Evolutionary conservation across 2,113 vertebrate species (phyloP).

Genomic region (Ctenodactylus gundi): DNA sequence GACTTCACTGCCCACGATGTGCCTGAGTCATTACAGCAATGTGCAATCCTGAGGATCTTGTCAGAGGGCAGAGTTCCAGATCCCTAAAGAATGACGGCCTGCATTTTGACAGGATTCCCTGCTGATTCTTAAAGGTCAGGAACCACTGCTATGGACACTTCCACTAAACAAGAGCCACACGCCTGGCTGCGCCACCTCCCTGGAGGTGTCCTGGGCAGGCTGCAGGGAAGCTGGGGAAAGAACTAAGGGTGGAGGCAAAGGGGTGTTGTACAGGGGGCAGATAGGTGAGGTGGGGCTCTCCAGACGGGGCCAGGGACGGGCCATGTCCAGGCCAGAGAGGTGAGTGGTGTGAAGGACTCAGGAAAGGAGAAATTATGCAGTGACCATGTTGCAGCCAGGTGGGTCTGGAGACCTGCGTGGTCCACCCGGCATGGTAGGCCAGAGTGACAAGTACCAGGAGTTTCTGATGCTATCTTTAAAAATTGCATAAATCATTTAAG

Average conservation of each 20-base stretch:
- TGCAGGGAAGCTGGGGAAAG: background rate
- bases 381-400: background rate
- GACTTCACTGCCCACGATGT: accelerated
- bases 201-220: background rate
- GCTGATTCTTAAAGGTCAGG: background rate
- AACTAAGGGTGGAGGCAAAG: accelerated
- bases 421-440: accelerated
- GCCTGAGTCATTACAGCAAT: background rate
- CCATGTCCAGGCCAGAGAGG: background rate
- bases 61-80: background rate
- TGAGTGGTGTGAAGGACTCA: too few relatives aligned
- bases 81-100: too few relatives aligned
- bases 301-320: background rate
- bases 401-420: too few relatives aligned
- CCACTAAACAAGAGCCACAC: background rate
- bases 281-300: background rate
- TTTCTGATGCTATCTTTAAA: too few relatives aligned
- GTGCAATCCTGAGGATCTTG: background rate
- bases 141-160: background rate
- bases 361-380: background rate
- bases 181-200: background rate
- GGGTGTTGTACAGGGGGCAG: too few relatives aligned
- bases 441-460: background rate
- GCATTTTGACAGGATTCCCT: background rate
- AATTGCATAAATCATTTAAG: background rate